Conservation (phyloP, 2,888 invertebrate species). For the Microplitis deprimator region DNA sequence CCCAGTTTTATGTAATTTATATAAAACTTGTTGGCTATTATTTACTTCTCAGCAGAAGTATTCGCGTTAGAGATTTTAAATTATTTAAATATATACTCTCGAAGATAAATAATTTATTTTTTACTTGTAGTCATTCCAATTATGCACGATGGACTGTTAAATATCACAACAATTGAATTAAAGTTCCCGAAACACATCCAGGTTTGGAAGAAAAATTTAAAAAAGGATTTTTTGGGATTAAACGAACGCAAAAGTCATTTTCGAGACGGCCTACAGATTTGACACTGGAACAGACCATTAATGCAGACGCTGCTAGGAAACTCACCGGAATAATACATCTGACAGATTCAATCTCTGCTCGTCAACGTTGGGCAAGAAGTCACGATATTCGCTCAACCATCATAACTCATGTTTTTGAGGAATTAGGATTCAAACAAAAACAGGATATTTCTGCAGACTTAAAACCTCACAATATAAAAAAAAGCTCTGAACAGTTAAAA, state of each 20-base stretch:
- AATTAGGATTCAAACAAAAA: constrained; percentile 35
- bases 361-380: constrained; percentile 47
- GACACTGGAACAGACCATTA: constrained; percentile 51
- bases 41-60: background rate
- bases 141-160: constrained; percentile 44
- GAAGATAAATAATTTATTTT: constrained; percentile 45
- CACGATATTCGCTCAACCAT: constrained; percentile 45
- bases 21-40: background rate
- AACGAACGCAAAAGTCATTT: constrained; percentile 6
- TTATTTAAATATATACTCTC: constrained; percentile 37
- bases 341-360: constrained; percentile 50
- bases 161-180: constrained; percentile 42
- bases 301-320: constrained; percentile 52
- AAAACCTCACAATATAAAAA: constrained; percentile 7
- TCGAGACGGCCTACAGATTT: constrained; percentile 46
- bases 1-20: background rate
- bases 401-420: constrained; percentile 41
- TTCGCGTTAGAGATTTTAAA: constrained; percentile 11
- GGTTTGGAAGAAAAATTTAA: background rate
- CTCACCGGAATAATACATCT: constrained; percentile 45
- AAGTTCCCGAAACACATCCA: constrained; percentile 20
- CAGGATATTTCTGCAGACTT: constrained; percentile 31
- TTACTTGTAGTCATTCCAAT: constrained; percentile 44
- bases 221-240: background rate
- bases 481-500: background rate